These are phyloP conservation scores for Olivierus martensii DNA, from an alignment of 1,140 invertebrate species.

Conservation along the genomic window DNA sequence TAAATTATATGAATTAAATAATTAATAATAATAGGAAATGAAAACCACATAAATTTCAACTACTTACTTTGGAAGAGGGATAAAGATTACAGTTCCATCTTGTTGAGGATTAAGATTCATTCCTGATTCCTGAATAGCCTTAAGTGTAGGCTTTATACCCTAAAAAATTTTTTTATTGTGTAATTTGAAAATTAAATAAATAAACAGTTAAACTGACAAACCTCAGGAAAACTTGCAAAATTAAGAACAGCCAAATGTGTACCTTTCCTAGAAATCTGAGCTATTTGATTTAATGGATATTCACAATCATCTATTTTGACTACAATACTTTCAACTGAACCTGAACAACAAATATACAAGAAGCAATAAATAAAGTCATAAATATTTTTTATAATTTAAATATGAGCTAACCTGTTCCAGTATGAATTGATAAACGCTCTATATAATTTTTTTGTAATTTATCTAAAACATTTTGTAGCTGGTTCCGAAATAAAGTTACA, in stretches of 20 bases:
- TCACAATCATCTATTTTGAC: constrained; percentile 65
- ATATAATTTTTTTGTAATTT: constrained; percentile 61
- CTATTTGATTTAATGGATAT: constrained; percentile 72
- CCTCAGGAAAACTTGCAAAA: constrained; percentile 62
- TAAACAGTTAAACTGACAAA: neutral
- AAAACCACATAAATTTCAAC: neutral
- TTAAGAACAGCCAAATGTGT: constrained; percentile 73
- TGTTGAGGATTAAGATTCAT: constrained; percentile 90
- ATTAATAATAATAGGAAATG: no score
- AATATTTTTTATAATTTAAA: constrained; percentile 41
- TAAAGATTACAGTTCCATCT: constrained; percentile 75
- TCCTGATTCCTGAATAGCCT: constrained; percentile 58
- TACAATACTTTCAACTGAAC: constrained; percentile 57
- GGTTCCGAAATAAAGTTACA: constrained; percentile 45
- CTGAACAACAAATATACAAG: constrained; percentile 25
- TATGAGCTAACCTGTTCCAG: constrained; percentile 32
- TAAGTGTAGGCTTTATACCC: constrained; percentile 58
- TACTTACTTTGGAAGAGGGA: constrained; percentile 71
- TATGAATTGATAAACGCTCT: constrained; percentile 46
- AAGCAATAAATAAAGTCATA: neutral
- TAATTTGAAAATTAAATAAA: no score
- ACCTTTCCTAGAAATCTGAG: constrained; percentile 72
- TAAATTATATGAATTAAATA: neutral
- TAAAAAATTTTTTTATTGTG: constrained; percentile 6
- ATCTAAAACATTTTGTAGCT: constrained; percentile 48